Base-by-base conservation (phyloP, 2,797 vertebrate genomes). In the Chelmon rostratus region DNA sequence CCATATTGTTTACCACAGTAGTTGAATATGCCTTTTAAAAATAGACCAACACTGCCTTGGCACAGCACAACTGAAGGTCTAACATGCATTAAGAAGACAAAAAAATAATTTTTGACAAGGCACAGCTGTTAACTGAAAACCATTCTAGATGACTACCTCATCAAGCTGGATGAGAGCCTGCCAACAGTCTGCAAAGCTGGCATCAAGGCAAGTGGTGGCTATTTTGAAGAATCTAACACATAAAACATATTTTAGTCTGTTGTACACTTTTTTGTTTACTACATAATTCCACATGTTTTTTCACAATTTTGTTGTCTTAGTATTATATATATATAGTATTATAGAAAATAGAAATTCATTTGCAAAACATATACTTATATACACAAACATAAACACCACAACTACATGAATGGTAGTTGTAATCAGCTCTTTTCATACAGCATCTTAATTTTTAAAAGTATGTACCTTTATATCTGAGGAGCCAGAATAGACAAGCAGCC, bases 401-500 rank as follows among this genome's bases (percentile, higher is more conserved):
- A 52, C 3, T 37, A 25, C 31, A 28, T 18, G 33, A 16, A 44
- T 23, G 8, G 6, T 15, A 38, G 18, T 44, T 6, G 0, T 35
- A 40, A 72, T 64, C 16, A 23, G 44, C 9, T 21, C 3, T 50
- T 44, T 33, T 42, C 9, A 37, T 28, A 31, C 2, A 3, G 15
- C 8, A 62, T 19, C 31, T 35, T 28, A 4, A n/a, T 46, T 68
- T 76, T 33, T 18, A 44, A 62, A 35, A 4, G 28, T 28, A 31
- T 31, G 28, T 31, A 31, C 3, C 2, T 31, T 31, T 31, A 31
- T 79, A 8, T 42, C 25, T 68, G 42, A 52, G 63, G 19, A 70
- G 28, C 23, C 23, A 33, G 57, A 68, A 68, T 23, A 49, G 38
- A 68, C 40, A 38, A 47, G 35, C 37, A 84, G 49, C 35, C 0